Percentiles rank a stretch among this genome's conserved stretches.
Conservation (phyloP, 1,140 invertebrate species). For the Odontomachus brunneus region DNA sequence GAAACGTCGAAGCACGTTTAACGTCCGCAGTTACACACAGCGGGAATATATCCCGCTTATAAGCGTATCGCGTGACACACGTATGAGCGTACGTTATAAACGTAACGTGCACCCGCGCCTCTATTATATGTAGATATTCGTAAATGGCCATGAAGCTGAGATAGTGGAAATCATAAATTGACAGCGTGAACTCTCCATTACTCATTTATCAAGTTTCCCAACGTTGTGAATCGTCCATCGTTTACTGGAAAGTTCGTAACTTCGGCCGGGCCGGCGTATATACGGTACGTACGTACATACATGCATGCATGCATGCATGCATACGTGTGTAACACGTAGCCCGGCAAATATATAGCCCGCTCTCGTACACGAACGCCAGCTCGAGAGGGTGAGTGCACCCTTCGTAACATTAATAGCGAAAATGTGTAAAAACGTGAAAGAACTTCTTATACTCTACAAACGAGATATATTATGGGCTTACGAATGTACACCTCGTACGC, state of each 20-base stretch:
- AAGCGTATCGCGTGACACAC: too few species aligned
- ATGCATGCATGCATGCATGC: too few species aligned
- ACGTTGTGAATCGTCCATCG: constrained; percentile 39
- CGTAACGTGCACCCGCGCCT: too few species aligned
- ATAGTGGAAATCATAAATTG: constrained; percentile 43
- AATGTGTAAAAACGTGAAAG: constrained; percentile 47
- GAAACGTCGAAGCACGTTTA: too few species aligned
- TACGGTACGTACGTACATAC: too few species aligned
- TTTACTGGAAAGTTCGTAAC: constrained; percentile 44
- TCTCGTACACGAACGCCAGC: constrained; percentile 24
- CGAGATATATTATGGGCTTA: neutral
- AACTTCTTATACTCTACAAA: constrained; percentile 37
- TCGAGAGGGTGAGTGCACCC: neutral
- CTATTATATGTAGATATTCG: neutral
- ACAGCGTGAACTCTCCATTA: constrained; percentile 29
- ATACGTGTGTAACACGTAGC: neutral
- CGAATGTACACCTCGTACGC: too few species aligned
- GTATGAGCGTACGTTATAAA: too few species aligned
- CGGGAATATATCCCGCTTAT: too few species aligned
- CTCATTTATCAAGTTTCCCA: constrained; percentile 50
- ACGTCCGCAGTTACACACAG: too few species aligned
- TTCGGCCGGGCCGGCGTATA: neutral
- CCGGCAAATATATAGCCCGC: constrained; percentile 34
- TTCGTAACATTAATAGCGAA: constrained; percentile 36
- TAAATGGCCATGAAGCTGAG: constrained; percentile 11